Percentiles rank a stretch among this genome's conserved stretches.
Evolutionary conservation across 2,797 vertebrate genomes (phyloP).

Genomic region (Eleutherodactylus coqui): DNA sequence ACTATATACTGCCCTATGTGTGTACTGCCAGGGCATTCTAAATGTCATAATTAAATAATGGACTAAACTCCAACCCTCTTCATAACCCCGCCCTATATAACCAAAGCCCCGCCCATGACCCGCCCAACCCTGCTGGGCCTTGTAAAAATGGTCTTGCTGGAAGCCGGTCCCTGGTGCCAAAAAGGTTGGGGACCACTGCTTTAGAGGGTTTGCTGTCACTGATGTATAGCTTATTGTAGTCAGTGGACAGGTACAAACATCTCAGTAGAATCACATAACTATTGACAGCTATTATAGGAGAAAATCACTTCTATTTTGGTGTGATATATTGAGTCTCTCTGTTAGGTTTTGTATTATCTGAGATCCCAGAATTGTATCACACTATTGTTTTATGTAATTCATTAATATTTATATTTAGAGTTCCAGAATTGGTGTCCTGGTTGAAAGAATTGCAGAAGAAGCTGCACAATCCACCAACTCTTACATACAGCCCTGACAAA

Average conservation of each 20-base stretch:
- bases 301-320: background rate
- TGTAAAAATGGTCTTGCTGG: no score
- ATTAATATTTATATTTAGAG: constrained; percentile 72
- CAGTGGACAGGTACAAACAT: background rate
- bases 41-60: no score
- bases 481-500: constrained; percentile 74
- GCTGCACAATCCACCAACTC: constrained; percentile 87
- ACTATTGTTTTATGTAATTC: background rate
- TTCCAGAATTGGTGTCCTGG: constrained; percentile 91
- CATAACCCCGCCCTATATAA: no score
- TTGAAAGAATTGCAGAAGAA: constrained; percentile 86
- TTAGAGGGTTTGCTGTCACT: no score
- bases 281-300: background rate
- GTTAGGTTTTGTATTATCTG: background rate
- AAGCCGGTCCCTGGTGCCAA: no score
- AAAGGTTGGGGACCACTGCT: no score
- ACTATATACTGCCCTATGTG: no score
- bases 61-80: no score
- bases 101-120: no score
- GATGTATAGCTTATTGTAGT: background rate
- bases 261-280: background rate
- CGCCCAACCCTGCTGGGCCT: no score
- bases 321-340: background rate
- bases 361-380: no score
- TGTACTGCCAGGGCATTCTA: no score